Evolutionary conservation across 2,888 invertebrate species (phyloP).

Genomic region (Torymus tubicola): DNA sequence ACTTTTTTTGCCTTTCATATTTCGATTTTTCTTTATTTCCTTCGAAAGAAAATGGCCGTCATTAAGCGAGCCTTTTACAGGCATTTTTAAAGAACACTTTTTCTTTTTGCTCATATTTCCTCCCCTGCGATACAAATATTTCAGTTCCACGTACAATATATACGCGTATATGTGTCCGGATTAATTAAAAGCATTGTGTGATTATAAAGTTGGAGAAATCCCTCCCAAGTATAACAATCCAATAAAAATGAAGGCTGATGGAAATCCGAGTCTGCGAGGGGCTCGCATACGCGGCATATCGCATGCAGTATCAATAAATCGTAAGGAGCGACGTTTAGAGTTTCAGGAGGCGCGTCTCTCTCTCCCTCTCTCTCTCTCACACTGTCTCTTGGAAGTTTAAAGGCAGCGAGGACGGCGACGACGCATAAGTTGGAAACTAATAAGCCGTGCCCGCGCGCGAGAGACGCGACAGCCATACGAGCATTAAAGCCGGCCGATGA

Average conservation of each 20-base stretch:
- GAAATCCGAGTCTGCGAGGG: background rate
- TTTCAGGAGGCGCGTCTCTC: conserved; percentile 48
- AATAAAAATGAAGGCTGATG: no score
- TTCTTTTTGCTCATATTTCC: no score
- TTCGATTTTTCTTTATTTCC: conserved; percentile 33
- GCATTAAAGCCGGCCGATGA: conserved; percentile 61
- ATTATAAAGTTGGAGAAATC: no score
- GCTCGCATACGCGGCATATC: background rate
- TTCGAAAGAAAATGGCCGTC: background rate
- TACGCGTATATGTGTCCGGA: no score
- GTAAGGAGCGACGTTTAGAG: conserved; percentile 45
- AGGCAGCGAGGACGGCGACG: conserved; percentile 54
- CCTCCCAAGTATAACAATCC: no score
- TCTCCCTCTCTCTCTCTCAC: conserved; percentile 45
- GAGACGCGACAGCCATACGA: conserved; percentile 49
- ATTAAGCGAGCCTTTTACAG: no score
- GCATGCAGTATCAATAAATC: conserved; percentile 57
- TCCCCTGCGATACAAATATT: no score
- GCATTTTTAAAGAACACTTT: no score
- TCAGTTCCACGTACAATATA: no score
- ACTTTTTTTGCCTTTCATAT: background rate
- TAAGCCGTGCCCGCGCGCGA: conserved; percentile 66
- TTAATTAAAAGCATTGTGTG: no score
- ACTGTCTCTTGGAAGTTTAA: conserved; percentile 61
- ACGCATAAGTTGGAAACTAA: conserved; percentile 73